Evolutionary conservation across 2,113 vertebrate genomes (phyloP).

Genomic region (Aspiorhynchus laticeps): DNA sequence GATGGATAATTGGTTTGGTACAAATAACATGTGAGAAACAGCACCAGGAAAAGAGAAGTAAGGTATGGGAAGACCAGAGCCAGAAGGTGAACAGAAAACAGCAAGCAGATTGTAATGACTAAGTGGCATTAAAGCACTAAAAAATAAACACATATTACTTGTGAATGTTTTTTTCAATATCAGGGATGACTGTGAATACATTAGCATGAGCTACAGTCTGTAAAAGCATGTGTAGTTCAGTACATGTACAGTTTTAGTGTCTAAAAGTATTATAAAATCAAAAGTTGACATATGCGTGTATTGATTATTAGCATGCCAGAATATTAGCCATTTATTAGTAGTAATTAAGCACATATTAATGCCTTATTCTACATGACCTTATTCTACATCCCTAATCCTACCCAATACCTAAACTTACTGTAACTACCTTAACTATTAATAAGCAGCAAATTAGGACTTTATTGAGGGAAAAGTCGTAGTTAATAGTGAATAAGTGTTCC

Average conservation of each 20-base stretch:
- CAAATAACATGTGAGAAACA: conserved; percentile 38
- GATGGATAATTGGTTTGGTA: conserved; percentile 19
- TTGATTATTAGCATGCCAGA: no score
- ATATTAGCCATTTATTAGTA: no score
- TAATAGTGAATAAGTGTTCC: no score
- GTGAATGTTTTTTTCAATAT: not conserved
- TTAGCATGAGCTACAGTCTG: not conserved
- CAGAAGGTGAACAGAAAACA: conserved; percentile 36
- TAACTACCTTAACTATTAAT: no score
- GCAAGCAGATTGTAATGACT: conserved; percentile 19
- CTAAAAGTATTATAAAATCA: not conserved
- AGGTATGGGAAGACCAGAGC: conserved; percentile 29
- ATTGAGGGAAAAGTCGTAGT: no score
- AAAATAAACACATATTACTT: conserved; percentile 33
- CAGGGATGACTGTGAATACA: not conserved
- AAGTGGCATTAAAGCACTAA: conserved; percentile 35
- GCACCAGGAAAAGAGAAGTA: conserved; percentile 32
- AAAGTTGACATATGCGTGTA: not conserved
- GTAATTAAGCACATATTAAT: no score
- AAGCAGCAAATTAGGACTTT: no score
- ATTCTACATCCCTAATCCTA: no score
- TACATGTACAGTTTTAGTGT: not conserved
- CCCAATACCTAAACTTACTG: no score
- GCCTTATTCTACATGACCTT: no score
- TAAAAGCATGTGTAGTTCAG: not conserved